Base-by-base conservation (phyloP, 2,797 vertebrate genomes). In the Distichodus sexfasciatus region DNA sequence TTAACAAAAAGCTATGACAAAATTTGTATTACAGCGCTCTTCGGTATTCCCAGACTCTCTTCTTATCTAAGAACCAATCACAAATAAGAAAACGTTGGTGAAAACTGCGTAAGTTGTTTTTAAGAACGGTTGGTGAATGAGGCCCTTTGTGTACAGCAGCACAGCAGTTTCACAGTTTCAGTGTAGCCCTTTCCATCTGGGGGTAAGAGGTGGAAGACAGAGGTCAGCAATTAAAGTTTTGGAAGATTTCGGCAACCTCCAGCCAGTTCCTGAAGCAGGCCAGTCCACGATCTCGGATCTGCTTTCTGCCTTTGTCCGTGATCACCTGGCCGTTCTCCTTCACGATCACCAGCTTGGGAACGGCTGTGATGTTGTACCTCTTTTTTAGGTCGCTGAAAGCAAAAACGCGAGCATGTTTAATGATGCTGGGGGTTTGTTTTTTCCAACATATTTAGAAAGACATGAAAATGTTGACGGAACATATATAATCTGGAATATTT, bases 271-370 rank as follows among this genome's bases (percentile, higher is more conserved):
- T 82, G 88, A 98, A 97, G 85, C 96, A 96, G 62, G 91, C 87
- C 35, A 94, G 85, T 4, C 96, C 96, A 38, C 77, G 85, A 54
- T 97, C 95, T 44, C 93, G 84, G 83, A 99, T 95, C 84, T 99
- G 95, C 74, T 95, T 97, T 74, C 94, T 85, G 81, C 96, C 97
- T 84, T 96, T 96, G 83, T 94, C 92, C 0, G 97, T 99, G 89
- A 99, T 98, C 78, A 99, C 89, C 15, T 95, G 92, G 15, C 96
- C 96, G 10, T 88, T 94, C 79, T 95, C 94, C 81, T 97, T 98
- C 88, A 99, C 91, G 4, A 99, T 92, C 85, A 99, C 94, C 69
- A 99, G 92, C 78, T 91, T 96, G 80, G 97, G 96, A 61, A 94
- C 90, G 4, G 92, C 92, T 0, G 94, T 95, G 85, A 98, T 92